These are phyloP conservation scores for Rhinoraja longicauda DNA, from an alignment of 2,797 vertebrate genomes.

Conservation along the genomic window DNA sequence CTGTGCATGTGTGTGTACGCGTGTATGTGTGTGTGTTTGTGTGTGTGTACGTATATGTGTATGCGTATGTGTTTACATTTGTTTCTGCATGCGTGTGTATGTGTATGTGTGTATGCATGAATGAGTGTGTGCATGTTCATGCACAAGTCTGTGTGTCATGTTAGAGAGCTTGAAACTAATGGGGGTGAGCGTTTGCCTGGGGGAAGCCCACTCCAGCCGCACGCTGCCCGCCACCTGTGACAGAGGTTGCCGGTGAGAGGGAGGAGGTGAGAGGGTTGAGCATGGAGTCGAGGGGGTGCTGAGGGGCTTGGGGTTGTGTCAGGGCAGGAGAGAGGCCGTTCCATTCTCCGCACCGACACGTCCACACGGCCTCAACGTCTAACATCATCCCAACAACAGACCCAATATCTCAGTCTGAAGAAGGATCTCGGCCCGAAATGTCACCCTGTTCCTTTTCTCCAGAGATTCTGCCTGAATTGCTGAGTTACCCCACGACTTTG, in stretches of 20 bases:
- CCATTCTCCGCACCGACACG: background rate
- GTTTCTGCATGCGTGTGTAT: background rate
- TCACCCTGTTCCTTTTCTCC: too few species aligned
- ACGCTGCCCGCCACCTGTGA: background rate
- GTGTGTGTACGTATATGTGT: background rate
- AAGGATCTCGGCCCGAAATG: too few species aligned
- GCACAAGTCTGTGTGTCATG: background rate
- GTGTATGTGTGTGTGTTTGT: background rate
- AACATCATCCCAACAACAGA: too few species aligned
- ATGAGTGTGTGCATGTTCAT: background rate
- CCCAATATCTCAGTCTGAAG: too few species aligned
- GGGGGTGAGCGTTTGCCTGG: background rate
- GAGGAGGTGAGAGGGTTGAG: background rate
- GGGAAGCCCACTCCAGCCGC: too few species aligned
- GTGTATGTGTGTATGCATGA: background rate
- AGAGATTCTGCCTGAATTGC: too few species aligned
- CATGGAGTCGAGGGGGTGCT: background rate
- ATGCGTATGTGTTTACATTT: background rate
- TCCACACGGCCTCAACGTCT: background rate
- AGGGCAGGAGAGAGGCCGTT: background rate
- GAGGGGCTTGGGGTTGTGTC: background rate
- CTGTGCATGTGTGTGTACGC: background rate
- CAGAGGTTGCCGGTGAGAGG: background rate
- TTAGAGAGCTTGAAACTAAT: background rate
- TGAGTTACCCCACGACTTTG: too few species aligned